Evolutionary conservation across 2,113 vertebrate species (phyloP), one percentile per base, ranked within the genome.

Genomic region (Paramisgurnus dabryanus): DNA sequence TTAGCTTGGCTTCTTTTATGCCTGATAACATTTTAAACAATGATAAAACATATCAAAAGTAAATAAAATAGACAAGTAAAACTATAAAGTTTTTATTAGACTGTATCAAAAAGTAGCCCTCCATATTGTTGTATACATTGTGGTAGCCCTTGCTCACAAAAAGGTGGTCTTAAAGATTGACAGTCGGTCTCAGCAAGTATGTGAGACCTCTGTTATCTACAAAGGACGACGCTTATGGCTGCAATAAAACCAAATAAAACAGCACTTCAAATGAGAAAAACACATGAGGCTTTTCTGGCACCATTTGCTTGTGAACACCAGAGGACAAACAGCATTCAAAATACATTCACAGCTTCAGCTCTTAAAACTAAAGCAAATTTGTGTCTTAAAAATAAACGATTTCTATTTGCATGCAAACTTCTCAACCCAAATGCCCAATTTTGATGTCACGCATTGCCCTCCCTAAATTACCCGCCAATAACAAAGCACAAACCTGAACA

Each of bases 181-280:
- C 73, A 76, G 67, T 70, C 55, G 27, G 22, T 11, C 77, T 82
- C 49, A 82, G 80, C 73, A 67, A 55, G 67, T 8, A 39, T 82
- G 67, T 83, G 66, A 87, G 86, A 76, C 63, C 64, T 77, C 76
- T 75, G 76, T 86, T 85, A 86, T 87, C 81, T 77, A 41, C 61
- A 61, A 63, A 79, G 80, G 64, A 73, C 63, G 58, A 61, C 49
- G 63, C 65, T 85, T 86, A 86, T 70, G 70, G 82, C 67, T 10
- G 50, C 70, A 79, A 84, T 83, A 82, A 80, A 79, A 63, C 80
- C 76, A 71, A 67, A 72, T 79, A 80, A 86, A 86, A 74, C 55
- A 22, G 61, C 69, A 86, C 76, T 80, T 82, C 79, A 76, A 76
- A 71, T 68, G 77, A 76, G 70, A 67, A 77, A 83, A 75, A 76